Percentiles rank a stretch among this genome's conserved stretches.
phyloP scores from a whole-genome alignment of 1,140 invertebrate species.

The Drosophila tristis region DNA sequence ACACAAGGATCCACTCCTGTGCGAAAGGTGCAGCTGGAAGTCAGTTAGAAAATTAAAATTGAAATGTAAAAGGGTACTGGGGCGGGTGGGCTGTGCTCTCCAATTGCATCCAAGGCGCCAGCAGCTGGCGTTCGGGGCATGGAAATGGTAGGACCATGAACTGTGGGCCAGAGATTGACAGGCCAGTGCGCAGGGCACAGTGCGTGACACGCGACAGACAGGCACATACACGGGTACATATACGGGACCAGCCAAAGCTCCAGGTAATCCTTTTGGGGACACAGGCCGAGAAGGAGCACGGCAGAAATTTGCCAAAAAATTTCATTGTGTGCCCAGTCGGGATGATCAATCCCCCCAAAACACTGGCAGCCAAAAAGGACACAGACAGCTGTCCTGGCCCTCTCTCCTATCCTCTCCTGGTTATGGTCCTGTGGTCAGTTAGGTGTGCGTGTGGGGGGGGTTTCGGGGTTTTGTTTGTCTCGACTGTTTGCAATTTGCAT shows the following conservation, averaged over 20 bases:
- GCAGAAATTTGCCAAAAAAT: conserved; percentile 66
- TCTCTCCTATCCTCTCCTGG: conserved; percentile 2
- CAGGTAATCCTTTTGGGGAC: conserved; percentile 70
- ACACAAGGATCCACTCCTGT: too few species aligned
- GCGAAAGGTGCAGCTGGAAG: conserved; percentile 2
- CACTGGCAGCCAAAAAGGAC: too few species aligned
- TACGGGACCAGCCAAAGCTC: conserved; percentile 70
- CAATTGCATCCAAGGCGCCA: conserved; percentile 3
- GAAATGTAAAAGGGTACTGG: conserved; percentile 55
- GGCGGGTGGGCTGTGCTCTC: conserved; percentile 3
- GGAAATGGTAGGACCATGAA: conserved; percentile 18
- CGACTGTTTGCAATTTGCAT: conserved; percentile 67
- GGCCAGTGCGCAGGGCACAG: conserved; percentile 32
- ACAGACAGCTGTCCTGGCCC: conserved; percentile 31
- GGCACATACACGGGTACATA: conserved; percentile 28
- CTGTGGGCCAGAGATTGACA: conserved; percentile 49
- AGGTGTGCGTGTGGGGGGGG: conserved; percentile 38
- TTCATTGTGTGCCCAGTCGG: conserved; percentile 38
- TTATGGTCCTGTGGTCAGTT: conserved; percentile 60
- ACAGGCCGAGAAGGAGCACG: neutral
- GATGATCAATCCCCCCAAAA: conserved; percentile 17
- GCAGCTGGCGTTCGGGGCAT: neutral
- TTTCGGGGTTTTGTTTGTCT: conserved; percentile 64
- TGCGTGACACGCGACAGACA: conserved; percentile 64
- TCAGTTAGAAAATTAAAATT: conserved; percentile 48